A percentile compares a stretch with the other conserved stretches of the same genome.
These are phyloP conservation scores for Puma concolor DNA, from an alignment of 2,113 vertebrate genomes.

Conservation along the genomic window DNA sequence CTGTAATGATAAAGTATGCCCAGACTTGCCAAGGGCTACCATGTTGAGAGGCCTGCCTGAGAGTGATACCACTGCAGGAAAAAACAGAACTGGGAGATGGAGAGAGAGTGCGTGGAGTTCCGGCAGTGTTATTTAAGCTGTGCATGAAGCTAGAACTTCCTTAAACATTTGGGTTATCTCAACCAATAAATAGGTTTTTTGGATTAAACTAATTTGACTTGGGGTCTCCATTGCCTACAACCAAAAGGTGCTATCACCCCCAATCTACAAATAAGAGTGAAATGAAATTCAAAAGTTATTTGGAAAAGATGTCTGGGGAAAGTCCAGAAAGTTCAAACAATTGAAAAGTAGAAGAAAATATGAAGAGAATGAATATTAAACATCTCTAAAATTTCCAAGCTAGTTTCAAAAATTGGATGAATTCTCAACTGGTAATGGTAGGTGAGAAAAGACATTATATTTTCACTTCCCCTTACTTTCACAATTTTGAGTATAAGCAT, in stretches of 20 bases:
- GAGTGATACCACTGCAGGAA: neutral
- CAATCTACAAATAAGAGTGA: neutral
- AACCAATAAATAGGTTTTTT: neutral
- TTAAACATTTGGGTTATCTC: neutral
- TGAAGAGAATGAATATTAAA: slow-evolving; percentile 27
- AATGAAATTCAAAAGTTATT: neutral
- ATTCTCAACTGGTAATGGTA: neutral
- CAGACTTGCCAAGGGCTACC: neutral
- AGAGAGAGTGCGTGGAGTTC: neutral
- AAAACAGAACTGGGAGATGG: neutral
- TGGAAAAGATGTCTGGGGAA: neutral
- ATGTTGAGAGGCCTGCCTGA: neutral
- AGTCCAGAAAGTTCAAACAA: slow-evolving; percentile 29
- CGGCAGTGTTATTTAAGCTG: neutral
- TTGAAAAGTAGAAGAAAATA: neutral
- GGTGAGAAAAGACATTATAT: neutral
- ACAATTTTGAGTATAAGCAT: slow-evolving; percentile 13
- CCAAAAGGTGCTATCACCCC: neutral
- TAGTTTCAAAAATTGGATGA: slow-evolving; percentile 26
- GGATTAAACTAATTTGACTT: neutral
- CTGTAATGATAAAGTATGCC: neutral
- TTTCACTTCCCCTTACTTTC: neutral
- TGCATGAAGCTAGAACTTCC: neutral
- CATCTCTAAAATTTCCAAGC: slow-evolving; percentile 19
- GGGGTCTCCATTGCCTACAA: neutral